phyloP scores from a whole-genome alignment of 2,113 vertebrate species.

The Chloropsis hardwickii region DNA sequence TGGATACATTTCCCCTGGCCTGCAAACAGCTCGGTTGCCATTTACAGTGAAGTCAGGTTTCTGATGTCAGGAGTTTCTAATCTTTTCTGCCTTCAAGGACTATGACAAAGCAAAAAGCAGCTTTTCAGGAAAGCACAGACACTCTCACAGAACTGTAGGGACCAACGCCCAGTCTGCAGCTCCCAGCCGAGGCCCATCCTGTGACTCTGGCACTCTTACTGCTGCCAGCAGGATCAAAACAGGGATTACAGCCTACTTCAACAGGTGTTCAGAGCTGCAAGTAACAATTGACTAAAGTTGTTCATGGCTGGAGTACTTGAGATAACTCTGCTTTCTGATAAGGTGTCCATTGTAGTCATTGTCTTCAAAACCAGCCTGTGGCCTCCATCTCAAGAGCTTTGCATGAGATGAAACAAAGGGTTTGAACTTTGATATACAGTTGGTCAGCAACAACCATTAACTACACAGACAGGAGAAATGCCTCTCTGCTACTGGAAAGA shows the following conservation, averaged over 20 bases:
- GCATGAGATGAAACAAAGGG: neutral
- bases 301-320: neutral
- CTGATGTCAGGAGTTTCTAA: neutral
- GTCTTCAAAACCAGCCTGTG: neutral
- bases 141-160: neutral
- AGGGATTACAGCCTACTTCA: neutral
- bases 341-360: neutral
- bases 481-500: neutral
- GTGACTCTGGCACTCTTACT: neutral
- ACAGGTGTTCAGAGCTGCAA: neutral
- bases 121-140: neutral
- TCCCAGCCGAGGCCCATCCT: neutral
- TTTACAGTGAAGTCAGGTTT: neutral
- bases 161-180: rapidly evolving
- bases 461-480: neutral
- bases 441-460: neutral
- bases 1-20: neutral
- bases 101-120: neutral
- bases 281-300: neutral
- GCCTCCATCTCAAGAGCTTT: neutral
- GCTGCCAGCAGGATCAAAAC: neutral
- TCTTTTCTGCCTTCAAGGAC: neutral
- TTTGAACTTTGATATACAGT: neutral
- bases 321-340: neutral
- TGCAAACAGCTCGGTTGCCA: neutral